Conservation (phyloP, 2,888 invertebrate genomes). For the Amblyteles armatorius region DNA sequence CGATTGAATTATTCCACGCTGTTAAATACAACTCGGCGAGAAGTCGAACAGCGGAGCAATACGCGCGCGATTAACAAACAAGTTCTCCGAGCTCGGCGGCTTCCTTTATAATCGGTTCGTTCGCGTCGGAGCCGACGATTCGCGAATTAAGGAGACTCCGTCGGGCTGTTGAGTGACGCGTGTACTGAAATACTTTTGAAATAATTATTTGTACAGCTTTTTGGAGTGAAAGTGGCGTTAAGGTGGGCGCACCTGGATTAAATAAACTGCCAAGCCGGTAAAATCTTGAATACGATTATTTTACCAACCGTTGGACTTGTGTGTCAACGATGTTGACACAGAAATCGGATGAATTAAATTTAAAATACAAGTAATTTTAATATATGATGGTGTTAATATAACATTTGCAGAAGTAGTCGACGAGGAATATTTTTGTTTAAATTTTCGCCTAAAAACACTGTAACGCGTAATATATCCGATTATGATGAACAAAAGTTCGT, state of each 20-base stretch:
- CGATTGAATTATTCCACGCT: conserved; percentile 7
- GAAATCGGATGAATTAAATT: not conserved
- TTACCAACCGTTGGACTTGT: not conserved
- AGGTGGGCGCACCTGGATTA: too few relatives aligned
- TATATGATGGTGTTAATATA: not conserved
- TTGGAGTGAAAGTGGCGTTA: too few relatives aligned
- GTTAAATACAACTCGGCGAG: not conserved
- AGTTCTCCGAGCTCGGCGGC: not conserved
- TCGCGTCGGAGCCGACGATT: not conserved
- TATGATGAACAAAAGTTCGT: not conserved
- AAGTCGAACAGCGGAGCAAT: conserved; percentile 5
- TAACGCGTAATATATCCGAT: too few relatives aligned
- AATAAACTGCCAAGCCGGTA: not conserved
- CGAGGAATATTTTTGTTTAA: not conserved
- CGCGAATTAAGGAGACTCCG: not conserved
- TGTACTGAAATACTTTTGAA: not conserved
- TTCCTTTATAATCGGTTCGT: not conserved
- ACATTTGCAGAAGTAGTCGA: not conserved
- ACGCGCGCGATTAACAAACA: conserved; percentile 13
- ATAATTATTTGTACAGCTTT: not conserved
- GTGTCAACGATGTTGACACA: not conserved
- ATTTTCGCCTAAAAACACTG: not conserved
- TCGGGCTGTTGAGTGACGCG: not conserved
- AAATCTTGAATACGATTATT: not conserved
- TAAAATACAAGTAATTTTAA: not conserved